A percentile compares a stretch with the other conserved stretches of the same genome.
Conservation (phyloP, 1,140 invertebrate species). For the Aphis gossypii region DNA sequence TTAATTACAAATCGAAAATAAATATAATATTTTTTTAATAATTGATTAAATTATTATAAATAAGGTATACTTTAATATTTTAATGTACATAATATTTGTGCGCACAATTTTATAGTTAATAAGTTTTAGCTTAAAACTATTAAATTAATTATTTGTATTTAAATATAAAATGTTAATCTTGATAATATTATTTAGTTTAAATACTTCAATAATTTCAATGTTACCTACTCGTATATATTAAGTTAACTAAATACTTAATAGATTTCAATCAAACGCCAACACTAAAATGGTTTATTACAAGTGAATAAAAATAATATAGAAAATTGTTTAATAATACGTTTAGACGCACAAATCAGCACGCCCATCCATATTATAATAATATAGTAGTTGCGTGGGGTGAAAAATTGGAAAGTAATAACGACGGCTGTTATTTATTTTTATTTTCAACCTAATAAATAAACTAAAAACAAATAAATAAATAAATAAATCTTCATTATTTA, state of each 20-base stretch:
- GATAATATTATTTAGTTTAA: background rate
- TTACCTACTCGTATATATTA: background rate
- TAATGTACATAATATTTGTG: background rate
- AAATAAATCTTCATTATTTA: conserved; percentile 11
- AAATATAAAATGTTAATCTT: background rate
- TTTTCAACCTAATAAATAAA: conserved; percentile 14
- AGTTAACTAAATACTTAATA: conserved; percentile 23
- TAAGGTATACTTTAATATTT: background rate
- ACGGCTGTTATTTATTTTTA: conserved; percentile 31
- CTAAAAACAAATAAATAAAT: background rate
- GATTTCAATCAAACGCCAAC: conserved; percentile 40
- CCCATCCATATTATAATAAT: conserved; percentile 34
- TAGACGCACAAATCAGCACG: conserved; percentile 13
- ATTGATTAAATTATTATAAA: no score
- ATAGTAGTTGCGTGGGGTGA: conserved; percentile 39
- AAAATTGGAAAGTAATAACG: conserved; percentile 52
- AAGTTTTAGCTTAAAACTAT: background rate
- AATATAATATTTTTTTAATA: no score
- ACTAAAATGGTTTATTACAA: background rate
- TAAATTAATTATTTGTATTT: background rate
- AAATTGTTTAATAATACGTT: conserved; percentile 47
- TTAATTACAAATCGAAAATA: background rate
- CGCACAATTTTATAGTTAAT: background rate
- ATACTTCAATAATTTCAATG: background rate
- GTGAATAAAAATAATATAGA: background rate